Evolutionary conservation across 2,888 invertebrate genomes (phyloP), one percentile per base, ranked within the genome.

Genomic region (Tolmerus cingulatus): DNA sequence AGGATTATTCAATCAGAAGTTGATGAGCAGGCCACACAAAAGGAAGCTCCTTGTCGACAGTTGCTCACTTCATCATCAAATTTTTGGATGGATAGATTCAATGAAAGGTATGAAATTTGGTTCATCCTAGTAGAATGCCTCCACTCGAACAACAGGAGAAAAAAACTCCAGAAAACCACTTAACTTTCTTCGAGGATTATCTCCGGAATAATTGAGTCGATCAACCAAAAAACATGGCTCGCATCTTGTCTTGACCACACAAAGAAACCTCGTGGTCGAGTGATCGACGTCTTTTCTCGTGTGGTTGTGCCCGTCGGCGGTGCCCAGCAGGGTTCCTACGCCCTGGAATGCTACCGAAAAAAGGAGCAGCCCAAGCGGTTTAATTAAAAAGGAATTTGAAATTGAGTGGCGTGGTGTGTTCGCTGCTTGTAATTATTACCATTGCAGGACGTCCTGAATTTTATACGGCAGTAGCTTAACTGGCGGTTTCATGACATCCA

Each of bases 111-210:
- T 19, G 66, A 37, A 34, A 57, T 82, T 37, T n/a, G 16, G 66
- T 66, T 66, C 66, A 66, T 66, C 66, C 66, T 66, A n/a, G 9
- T 8, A 55, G n/a, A 55, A n/a, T n/a, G 55, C 55, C 55, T 55
- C 9, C 55, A 19, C 40, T 40, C 7, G 8, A 19, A 66, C 0
- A 66, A 19, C 19, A 19, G n/a, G 37, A 82, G 34, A 34, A 37
- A 66, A 57, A 82, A 82, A 82, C 23, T 1, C 8, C 12, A 23
- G 66, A 66, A 34, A 57, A 66, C 82, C 82, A 82, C 82, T 82
- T 82, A 82, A 82, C 82, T 82, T 82, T 82, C 82, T 14, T 34
- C 82, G 57, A 82, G 82, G 82, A 82, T 82, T 82, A 82, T 57
- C 82, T 82, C n/a, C 8, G 9, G 23, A 82, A 82, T 82, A 82